Base-by-base conservation (phyloP, 2,797 vertebrate species). In the Tenualosa ilisha region DNA sequence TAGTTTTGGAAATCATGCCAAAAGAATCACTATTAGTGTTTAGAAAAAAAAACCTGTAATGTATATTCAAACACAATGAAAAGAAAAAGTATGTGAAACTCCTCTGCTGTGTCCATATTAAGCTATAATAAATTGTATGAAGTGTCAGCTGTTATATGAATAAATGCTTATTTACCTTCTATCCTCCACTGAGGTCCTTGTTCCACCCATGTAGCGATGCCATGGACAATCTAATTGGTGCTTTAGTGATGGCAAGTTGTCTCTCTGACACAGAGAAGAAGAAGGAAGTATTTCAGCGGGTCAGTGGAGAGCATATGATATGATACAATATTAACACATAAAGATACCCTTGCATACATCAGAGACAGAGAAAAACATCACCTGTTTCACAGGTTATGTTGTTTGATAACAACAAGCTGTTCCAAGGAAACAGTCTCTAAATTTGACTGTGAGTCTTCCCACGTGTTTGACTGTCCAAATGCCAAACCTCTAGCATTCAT, bases 381-480 rank as follows among this genome's bases (percentile, higher is more conserved):
- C 17, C 17, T 54, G 24, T 31, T 53, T 54, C 50, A n/a, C 75
- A 85, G 84, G 84, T 85, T 51, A 56, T 54, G 50, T 50, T 85
- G 72, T 85, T 81, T 56, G 51, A 81, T 17, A 20, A 81, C 68
- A 81, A 85, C 72, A 81, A 37, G 15, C 20, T 85, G 17, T 85
- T 81, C 53, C 51, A 61, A 26, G 84, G 84, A 2, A 85, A 85
- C 84, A 43, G 72, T 85, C 46, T 24, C 20, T 3, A 85, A 85
- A 54, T 59, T n/a, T 46, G 84, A 81, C 84, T 85, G 84, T 26
- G 50, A 81, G 37, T 51, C 84, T 40, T 85, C 81, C 53, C 43
- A 56, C 8, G 53, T 59, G 8, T 85, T 85, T 59, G 24, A 63
- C 54, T 56, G 61, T 37, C 84, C 84, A 43, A 81, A 85, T 59